Percentiles rank a stretch among this genome's conserved stretches.
phyloP scores from a whole-genome alignment of 2,888 invertebrate species.

The Ectropis crepuscularia region DNA sequence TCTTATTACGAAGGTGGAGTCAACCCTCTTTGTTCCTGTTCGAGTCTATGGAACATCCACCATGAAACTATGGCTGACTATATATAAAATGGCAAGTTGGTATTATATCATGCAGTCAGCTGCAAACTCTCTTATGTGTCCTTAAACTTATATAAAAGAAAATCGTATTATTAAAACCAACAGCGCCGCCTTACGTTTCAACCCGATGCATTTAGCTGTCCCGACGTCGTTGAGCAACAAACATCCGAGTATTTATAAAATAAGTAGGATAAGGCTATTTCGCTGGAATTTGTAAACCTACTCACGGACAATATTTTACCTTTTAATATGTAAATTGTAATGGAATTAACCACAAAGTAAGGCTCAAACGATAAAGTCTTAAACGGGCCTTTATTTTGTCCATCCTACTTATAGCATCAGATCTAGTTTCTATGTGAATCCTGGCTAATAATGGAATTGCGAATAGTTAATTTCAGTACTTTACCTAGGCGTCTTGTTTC shows the following conservation, averaged over 20 bases:
- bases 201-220: neutral
- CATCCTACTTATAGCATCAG: neutral
- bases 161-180: too few relatives aligned
- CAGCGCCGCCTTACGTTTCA: too few relatives aligned
- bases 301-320: slow-evolving; percentile 54
- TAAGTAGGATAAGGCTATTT: neutral
- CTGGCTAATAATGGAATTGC: slow-evolving; percentile 5
- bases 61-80: too few relatives aligned
- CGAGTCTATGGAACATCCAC: too few relatives aligned
- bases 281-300: slow-evolving; percentile 61
- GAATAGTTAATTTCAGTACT: slow-evolving; percentile 18
- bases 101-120: too few relatives aligned
- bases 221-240: neutral
- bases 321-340: slow-evolving; percentile 55
- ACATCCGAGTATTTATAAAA: neutral
- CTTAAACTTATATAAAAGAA: too few relatives aligned
- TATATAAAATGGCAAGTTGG: too few relatives aligned
- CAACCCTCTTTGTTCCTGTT: too few relatives aligned
- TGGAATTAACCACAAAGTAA: slow-evolving; percentile 43
- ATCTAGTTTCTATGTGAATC: slow-evolving; percentile 4
- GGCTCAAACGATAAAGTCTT: slow-evolving; percentile 5
- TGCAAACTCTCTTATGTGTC: too few relatives aligned
- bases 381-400: slow-evolving; percentile 2
- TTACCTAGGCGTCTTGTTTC: slow-evolving; percentile 9
- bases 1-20: too few relatives aligned